These are phyloP conservation scores for Sympetrum striolatum DNA, from an alignment of 2,888 invertebrate genomes.

Conservation along the genomic window DNA sequence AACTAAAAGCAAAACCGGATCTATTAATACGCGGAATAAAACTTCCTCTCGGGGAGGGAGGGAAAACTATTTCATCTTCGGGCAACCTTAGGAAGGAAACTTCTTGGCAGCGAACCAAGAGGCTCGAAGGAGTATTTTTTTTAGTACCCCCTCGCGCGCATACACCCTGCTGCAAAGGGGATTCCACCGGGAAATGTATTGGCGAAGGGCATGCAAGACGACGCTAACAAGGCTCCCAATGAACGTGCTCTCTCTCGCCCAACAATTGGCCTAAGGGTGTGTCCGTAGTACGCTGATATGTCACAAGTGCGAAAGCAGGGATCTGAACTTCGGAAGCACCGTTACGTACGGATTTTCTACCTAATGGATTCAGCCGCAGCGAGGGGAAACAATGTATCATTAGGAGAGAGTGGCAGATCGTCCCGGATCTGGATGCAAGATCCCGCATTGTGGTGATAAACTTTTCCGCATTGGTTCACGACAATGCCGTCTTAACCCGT, in stretches of 20 bases:
- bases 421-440: no score
- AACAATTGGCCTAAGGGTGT: neutral
- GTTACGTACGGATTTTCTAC: no score
- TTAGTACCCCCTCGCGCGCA: neutral
- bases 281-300: neutral
- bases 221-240: neutral
- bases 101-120: conserved; percentile 25
- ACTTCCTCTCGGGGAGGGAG: neutral
- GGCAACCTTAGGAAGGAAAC: conserved; percentile 15
- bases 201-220: neutral
- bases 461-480: no score
- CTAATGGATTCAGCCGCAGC: no score
- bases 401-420: no score
- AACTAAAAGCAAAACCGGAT: neutral
- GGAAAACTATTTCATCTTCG: neutral
- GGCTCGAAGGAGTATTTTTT: neutral
- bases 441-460: no score
- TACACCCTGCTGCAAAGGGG: neutral
- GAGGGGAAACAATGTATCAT: no score
- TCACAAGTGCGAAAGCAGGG: no score
- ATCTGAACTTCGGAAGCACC: no score
- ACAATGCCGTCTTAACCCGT: no score
- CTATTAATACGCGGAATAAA: conserved; percentile 12
- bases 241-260: neutral
- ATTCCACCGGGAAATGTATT: neutral